Base-by-base conservation (phyloP, 1,140 invertebrate species). In the Chrysoperla carnea region DNA sequence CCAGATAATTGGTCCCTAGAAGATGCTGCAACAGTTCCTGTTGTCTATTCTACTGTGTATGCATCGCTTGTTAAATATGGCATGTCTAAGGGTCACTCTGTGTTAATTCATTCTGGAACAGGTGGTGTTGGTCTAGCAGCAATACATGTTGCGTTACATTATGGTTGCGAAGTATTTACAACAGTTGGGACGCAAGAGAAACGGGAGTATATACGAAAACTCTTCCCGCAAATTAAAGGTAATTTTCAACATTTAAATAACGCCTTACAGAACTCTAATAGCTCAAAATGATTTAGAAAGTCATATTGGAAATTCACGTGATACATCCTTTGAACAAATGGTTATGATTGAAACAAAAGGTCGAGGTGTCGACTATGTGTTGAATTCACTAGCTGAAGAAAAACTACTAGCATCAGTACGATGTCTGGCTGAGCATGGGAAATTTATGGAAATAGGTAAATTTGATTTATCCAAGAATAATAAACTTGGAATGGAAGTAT, bases 351-450 rank as follows among this genome's bases (percentile, higher is more conserved):
- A 60, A 41, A 78, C 76, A 0, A 55, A 67, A 9, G 74, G 74
- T 4, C 52, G 53, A 42, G 81, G 81, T 11, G 81, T 85, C 1
- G 73, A 85, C 52, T 37, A 43, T 36, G 73, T 85, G 3, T 60
- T 87, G 1, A 87, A 87, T 57, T 84, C 80, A 1, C 56, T 85
- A 7, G 68, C 80, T 14, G 80, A 81, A 44, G 78, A 84, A 35
- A 82, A 82, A 55, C 60, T 39, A 6, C 41, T 72, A 50, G 73
- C 73, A 35, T 71, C 67, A 48, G 44, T 78, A 11, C 53, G 70
- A 41, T 67, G 72, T 50, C 52, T 79, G 28, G 70, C 69, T 17
- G 54, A 63, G 38, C 70, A 76, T 51, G 77, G 76, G 35, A 58
- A 72, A 23, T 80, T 79, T 55, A 48, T 79, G 29, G 77, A 80